These are phyloP conservation scores for Nansenia antarctica DNA, from an alignment of 2,113 vertebrate genomes.

Conservation along the genomic window DNA sequence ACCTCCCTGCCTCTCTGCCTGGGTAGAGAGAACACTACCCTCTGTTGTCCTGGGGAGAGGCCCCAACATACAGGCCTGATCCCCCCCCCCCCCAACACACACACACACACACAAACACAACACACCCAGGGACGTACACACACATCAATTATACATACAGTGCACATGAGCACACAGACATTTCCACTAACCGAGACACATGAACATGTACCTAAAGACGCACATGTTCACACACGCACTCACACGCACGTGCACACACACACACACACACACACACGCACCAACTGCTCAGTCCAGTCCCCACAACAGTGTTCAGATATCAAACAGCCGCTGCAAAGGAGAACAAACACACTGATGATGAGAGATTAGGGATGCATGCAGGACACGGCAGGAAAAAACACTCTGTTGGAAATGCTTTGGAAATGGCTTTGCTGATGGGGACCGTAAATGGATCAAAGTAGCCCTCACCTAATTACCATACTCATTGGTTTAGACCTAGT, in stretches of 20 bases:
- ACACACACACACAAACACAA: constrained; percentile 10
- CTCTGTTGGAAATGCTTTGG: too few species aligned
- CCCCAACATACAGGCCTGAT: constrained; percentile 9
- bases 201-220: too few species aligned
- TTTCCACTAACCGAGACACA: too few species aligned
- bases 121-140: too few species aligned
- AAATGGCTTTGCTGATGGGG: too few species aligned
- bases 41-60: constrained; percentile 30
- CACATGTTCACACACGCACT: constrained; percentile 11
- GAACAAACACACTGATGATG: constrained; percentile 65
- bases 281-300: neutral
- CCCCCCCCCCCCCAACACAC: too few species aligned
- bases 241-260: constrained; percentile 28
- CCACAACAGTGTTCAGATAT: neutral
- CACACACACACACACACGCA: constrained; percentile 17
- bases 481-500: too few species aligned
- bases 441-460: too few species aligned
- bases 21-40: constrained; percentile 39
- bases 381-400: constrained; percentile 13
- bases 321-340: constrained; percentile 42
- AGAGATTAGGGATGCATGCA: constrained; percentile 59
- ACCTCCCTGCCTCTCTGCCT: too few species aligned
- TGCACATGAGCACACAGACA: too few species aligned
- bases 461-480: too few species aligned
- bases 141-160: too few species aligned